Evolutionary conservation across 2,113 vertebrate species (phyloP), one percentile per base, ranked within the genome.

Genomic region (Oryzias javanicus): DNA sequence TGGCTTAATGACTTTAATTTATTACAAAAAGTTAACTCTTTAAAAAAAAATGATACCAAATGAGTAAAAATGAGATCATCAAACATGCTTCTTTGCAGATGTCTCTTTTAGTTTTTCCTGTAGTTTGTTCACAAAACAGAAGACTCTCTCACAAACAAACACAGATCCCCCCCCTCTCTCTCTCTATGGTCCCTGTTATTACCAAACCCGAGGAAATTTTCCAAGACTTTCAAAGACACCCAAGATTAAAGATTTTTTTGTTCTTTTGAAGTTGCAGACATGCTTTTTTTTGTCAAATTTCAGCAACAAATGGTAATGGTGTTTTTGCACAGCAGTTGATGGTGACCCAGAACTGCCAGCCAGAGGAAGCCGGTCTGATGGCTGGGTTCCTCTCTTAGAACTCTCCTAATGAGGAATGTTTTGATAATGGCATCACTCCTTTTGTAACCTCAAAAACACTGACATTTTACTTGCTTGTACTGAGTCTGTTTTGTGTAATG

Each of bases 221-320:
- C 42, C 15, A 69, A 79, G 65, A 70, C 64, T 72, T 72, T 73
- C 67, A 74, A 70, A 82, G 77, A 75, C 55, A 53, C 66, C 60
- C 73, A 66, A 82, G 82, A 90, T 89, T 81, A 91, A 90, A 92
- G 85, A 77, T 85, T 50, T 75, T 60, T 84, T 81, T 82, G 56
- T 76, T 79, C 83, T 85, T 91, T 90, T 88, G 80, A 89, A 86
- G 84, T 72, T 59, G 20, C 24, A 44, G 67, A 73, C 50, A 40
- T 65, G 64, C 65, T 75, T 71, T 77, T n/a, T 47, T 79, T 72
- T 76, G 63, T 79, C 80, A 79, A 76, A 69, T 79, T 80, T 81
- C 65, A 60, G 48, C 60, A 49, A 71, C 72, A 78, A 85, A 82
- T 71, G 67, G 17, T 83, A 60, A 63, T 57, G 68, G 52, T 70